Percentiles rank a stretch among this genome's conserved stretches.
phyloP scores from a whole-genome alignment of 2,888 invertebrate species.

The Melieria picta region DNA sequence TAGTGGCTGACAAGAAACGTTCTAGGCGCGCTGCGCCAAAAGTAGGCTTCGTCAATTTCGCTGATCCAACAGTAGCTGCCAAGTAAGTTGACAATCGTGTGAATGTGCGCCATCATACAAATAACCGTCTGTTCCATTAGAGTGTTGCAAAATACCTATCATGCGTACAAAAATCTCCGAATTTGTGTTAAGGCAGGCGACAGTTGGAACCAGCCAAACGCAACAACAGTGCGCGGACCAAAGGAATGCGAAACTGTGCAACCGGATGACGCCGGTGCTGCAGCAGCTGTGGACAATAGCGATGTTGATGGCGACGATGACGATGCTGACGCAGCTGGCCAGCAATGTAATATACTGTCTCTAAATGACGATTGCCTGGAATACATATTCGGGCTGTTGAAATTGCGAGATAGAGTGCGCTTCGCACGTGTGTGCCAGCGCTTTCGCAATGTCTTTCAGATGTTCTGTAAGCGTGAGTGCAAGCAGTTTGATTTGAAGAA shows the following conservation, averaged over 20 bases:
- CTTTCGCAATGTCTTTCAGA: constrained; percentile 31
- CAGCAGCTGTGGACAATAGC: not conserved
- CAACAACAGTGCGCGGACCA: not conserved
- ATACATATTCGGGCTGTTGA: constrained; percentile 30
- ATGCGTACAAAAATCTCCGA: constrained; percentile 19
- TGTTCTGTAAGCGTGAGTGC: constrained; percentile 29
- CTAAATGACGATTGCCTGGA: constrained; percentile 41
- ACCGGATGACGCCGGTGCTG: not conserved
- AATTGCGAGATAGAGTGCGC: constrained; percentile 34
- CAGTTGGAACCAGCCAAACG: constrained; percentile 40
- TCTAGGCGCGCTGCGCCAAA: constrained; percentile 11
- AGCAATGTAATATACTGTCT: not conserved
- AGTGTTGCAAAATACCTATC: constrained; percentile 20
- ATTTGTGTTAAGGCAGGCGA: constrained; percentile 36
- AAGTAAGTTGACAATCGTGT: constrained; percentile 24
- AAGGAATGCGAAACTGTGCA: not conserved
- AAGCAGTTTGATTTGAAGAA: constrained; percentile 23
- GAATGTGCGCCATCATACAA: not conserved
- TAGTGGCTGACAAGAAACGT: constrained; percentile 14
- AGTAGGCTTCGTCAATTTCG: constrained; percentile 34
- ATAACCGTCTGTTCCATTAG: constrained; percentile 5
- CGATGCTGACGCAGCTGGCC: not conserved
- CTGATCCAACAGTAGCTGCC: constrained; percentile 31
- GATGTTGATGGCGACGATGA: not conserved
- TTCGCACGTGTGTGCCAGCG: constrained; percentile 33